A percentile compares a stretch with the other conserved stretches of the same genome.
phyloP scores from a whole-genome alignment of 2,888 invertebrate species.

The Hypomecis punctinalis region DNA sequence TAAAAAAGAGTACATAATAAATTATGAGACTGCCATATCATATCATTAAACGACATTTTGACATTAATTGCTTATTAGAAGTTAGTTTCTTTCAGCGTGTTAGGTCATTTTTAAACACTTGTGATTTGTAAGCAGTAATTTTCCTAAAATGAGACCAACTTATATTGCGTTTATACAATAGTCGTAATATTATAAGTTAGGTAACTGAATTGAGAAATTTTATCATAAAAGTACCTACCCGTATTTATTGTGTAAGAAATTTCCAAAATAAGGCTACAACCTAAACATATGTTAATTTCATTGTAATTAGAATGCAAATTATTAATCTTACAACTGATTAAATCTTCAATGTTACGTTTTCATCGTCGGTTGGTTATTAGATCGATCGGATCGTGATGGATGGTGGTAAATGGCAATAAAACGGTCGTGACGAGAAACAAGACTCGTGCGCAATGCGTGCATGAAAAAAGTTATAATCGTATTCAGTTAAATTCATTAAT shows the following conservation, averaged over 20 bases:
- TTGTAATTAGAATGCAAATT: constrained; percentile 27
- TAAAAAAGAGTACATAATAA: no score
- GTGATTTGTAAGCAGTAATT: no score
- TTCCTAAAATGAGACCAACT: no score
- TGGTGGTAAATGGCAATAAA: constrained; percentile 32
- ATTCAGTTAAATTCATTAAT: constrained; percentile 5
- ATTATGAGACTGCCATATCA: no score
- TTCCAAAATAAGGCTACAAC: constrained; percentile 6
- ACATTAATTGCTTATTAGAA: no score
- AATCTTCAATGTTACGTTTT: constrained; percentile 23
- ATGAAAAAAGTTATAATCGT: constrained; percentile 5
- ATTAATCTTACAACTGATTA: constrained; percentile 30
- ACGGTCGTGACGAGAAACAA: constrained; percentile 20
- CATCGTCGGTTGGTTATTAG: constrained; percentile 25
- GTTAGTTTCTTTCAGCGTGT: no score
- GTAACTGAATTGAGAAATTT: background rate
- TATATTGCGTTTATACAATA: no score
- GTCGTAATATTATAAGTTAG: no score
- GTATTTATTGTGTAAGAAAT: constrained; percentile 3
- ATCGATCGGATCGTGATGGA: constrained; percentile 34
- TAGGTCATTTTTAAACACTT: no score
- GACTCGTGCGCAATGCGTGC: constrained; percentile 24
- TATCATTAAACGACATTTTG: no score
- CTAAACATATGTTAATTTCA: constrained; percentile 10
- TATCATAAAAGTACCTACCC: background rate